Evolutionary conservation across 2,113 vertebrate genomes (phyloP).

Genomic region (Merops nubicus): DNA sequence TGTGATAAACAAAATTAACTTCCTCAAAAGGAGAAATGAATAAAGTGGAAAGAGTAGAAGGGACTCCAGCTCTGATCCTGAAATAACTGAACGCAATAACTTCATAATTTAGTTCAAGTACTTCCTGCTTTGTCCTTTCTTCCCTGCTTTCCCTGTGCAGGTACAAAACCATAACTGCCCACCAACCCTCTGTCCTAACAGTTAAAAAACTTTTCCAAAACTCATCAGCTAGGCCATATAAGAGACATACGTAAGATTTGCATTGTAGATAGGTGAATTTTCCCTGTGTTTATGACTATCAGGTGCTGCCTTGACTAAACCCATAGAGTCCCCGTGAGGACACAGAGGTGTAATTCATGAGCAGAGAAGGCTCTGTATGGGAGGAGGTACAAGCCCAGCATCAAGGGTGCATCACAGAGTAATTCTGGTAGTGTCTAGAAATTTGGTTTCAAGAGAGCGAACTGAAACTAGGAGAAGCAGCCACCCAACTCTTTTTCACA

Average conservation of each 20-base stretch:
- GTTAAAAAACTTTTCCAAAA: neutral
- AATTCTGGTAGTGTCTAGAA: neutral
- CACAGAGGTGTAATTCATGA: neutral
- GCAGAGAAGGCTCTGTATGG: neutral
- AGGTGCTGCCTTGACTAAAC: neutral
- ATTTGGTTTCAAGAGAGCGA: neutral
- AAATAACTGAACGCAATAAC: neutral
- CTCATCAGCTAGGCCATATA: neutral
- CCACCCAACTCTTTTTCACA: neutral
- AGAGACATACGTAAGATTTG: neutral
- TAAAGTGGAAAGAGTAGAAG: neutral
- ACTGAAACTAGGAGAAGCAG: neutral
- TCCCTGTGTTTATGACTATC: neutral
- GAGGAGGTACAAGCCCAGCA: neutral
- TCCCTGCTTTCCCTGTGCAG: neutral
- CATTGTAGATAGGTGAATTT: neutral
- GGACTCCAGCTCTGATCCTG: neutral
- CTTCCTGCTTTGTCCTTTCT: neutral
- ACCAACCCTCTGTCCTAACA: neutral
- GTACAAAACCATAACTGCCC: neutral
- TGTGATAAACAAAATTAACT: neutral
- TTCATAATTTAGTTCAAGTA: neutral
- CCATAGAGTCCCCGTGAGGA: neutral
- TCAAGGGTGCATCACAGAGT: neutral
- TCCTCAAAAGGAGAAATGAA: neutral